A percentile compares a stretch with the other conserved stretches of the same genome.
These are phyloP conservation scores for Chaenodraco wilsoni DNA, from an alignment of 2,797 vertebrate species.

Conservation along the genomic window DNA sequence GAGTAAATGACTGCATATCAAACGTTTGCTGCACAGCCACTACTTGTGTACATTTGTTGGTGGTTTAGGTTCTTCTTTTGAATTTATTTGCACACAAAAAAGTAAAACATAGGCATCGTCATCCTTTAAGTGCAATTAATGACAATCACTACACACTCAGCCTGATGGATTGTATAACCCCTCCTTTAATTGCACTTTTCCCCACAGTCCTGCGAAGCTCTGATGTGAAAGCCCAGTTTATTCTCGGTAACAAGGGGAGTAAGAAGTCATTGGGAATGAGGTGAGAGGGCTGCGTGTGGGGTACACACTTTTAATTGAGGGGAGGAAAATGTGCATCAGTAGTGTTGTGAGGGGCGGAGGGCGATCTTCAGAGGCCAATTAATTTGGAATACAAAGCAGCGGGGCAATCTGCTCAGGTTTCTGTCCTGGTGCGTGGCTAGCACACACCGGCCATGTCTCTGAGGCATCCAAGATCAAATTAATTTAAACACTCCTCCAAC, in stretches of 20 bases:
- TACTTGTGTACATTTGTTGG: not conserved
- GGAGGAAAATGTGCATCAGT: constrained; percentile 76
- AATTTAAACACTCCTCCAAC: constrained; percentile 72
- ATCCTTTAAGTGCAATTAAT: constrained; percentile 39
- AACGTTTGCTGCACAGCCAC: not conserved
- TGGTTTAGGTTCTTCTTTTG: not conserved
- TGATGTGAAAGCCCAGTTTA: constrained; percentile 63
- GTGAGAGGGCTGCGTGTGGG: constrained; percentile 56
- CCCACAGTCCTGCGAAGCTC: constrained; percentile 27
- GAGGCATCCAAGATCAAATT: constrained; percentile 76
- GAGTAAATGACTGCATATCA: not conserved
- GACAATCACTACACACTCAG: constrained; percentile 31
- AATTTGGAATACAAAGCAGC: constrained; percentile 86
- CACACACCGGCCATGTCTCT: constrained; percentile 70
- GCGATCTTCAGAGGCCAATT: constrained; percentile 86
- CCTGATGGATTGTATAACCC: constrained; percentile 29
- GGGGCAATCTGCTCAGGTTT: constrained; percentile 81
- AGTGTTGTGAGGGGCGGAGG: constrained; percentile 72
- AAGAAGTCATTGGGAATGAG: constrained; percentile 51
- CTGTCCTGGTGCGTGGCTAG: constrained; percentile 63
- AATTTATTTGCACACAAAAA: constrained; percentile 18
- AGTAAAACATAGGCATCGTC: constrained; percentile 1
- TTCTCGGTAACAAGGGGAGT: constrained; percentile 65
- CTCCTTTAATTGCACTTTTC: constrained; percentile 36
- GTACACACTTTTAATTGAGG: constrained; percentile 78